These are phyloP conservation scores for Aldabrachelys gigantea DNA, from an alignment of 2,113 vertebrate genomes.

Conservation along the genomic window DNA sequence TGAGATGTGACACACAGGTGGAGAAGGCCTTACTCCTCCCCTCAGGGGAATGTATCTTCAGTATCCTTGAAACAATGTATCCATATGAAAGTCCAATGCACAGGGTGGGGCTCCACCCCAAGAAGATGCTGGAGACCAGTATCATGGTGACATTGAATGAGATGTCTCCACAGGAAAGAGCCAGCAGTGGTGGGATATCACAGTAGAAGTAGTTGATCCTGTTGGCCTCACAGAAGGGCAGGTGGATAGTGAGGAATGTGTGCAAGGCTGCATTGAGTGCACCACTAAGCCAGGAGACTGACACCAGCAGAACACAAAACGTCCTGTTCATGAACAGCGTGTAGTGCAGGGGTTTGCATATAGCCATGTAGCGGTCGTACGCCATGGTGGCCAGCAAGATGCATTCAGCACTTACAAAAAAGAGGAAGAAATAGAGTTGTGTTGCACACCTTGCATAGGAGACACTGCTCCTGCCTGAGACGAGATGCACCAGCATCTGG, in stretches of 20 bases:
- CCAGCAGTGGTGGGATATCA: slow-evolving; percentile 45
- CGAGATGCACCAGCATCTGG: slow-evolving; percentile 37
- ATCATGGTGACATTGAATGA: background rate
- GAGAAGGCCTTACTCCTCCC: slow-evolving; percentile 1
- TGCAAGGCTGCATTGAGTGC: background rate
- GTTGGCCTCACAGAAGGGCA: slow-evolving; percentile 36
- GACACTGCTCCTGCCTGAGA: slow-evolving; percentile 6
- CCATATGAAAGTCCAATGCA: slow-evolving; percentile 30
- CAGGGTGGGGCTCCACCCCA: background rate
- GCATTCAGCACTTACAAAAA: slow-evolving; percentile 33
- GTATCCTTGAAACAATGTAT: slow-evolving; percentile 19
- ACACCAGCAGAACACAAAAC: slow-evolving; percentile 29
- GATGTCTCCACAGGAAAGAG: slow-evolving; percentile 48
- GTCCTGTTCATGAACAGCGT: slow-evolving; percentile 17
- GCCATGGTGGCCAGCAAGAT: slow-evolving; percentile 55
- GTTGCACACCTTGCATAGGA: slow-evolving; percentile 1
- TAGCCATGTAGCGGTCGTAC: slow-evolving; percentile 24
- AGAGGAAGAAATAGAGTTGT: slow-evolving; percentile 51
- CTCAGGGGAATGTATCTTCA: slow-evolving; percentile 9
- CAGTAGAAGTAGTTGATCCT: slow-evolving; percentile 48
- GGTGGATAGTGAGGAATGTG: background rate
- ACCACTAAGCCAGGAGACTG: background rate
- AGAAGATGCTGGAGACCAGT: background rate
- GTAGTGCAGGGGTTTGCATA: slow-evolving; percentile 47
- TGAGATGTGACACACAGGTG: slow-evolving; percentile 39